A percentile compares a stretch with the other conserved stretches of the same genome.
phyloP scores from a whole-genome alignment of 2,888 invertebrate species.

The Xestia ashworthii region DNA sequence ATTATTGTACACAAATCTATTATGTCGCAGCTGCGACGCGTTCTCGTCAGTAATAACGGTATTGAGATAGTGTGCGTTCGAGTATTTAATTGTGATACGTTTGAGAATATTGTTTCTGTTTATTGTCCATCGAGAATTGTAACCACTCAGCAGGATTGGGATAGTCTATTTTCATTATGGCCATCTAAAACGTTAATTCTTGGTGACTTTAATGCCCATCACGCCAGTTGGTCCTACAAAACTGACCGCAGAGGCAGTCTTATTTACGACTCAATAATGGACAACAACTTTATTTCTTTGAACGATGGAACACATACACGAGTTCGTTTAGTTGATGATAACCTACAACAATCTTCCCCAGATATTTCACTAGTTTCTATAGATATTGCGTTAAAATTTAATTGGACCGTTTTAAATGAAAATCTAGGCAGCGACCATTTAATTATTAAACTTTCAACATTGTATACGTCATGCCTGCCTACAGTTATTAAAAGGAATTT shows the following conservation, averaged over 20 bases:
- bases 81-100: not conserved
- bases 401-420: not conserved
- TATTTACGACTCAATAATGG: conserved; percentile 8
- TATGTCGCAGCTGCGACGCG: not conserved
- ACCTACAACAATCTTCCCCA: no score
- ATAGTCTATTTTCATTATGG: not conserved
- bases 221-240: conserved; percentile 25
- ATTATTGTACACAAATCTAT: conserved; percentile 3
- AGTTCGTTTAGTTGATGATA: not conserved
- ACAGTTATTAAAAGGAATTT: conserved; percentile 4
- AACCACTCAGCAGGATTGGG: conserved; percentile 12
- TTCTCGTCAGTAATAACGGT: not conserved
- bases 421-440: conserved; percentile 12
- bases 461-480: not conserved
- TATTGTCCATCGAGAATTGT: conserved; percentile 17
- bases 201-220: conserved; percentile 29
- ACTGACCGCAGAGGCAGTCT: conserved; percentile 18
- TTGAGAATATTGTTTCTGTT: not conserved
- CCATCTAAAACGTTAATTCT: not conserved
- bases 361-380: not conserved
- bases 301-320: conserved; percentile 12
- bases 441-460: conserved; percentile 12
- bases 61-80: conserved; percentile 1
- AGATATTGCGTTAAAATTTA: not conserved
- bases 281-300: conserved; percentile 7